Evolutionary conservation across 2,888 invertebrate species (phyloP), one percentile per base, ranked within the genome.

Genomic region (Blomia tropicalis): DNA sequence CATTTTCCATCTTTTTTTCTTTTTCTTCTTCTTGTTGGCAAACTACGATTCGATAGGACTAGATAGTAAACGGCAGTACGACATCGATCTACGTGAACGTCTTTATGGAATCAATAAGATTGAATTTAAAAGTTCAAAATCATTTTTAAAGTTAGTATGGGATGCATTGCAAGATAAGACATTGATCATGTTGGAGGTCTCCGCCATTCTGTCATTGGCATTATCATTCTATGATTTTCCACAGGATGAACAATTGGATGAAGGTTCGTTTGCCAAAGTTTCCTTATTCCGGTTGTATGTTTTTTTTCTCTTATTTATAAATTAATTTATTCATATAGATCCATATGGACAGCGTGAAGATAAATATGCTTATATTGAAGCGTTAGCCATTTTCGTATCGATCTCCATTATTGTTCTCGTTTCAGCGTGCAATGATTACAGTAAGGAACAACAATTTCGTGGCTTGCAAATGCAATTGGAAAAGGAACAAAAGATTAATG

Each of bases 101-200:
- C 7, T 89, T 74, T 98, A 92, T 80, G 95, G 96, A 76, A 90
- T 92, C 73, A 98, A 98, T 79, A 82, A 87, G 75, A 98, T 98
- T 80, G 96, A 96, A 76, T 96, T 96, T 71, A 95, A 95, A 79
- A 92, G 96, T 73, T 92, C 96, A 72, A 98, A 98, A 82, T 90
- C 93, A 71, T 98, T 98, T 83, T 81, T 95, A 72, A 87, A 87
- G 75, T 81, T 98, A 78, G 92, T 95, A 72, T 96, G 95, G 93
- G 98, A 98, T 80, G 98, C 98, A 70, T 80, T 98, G 75, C 96
- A 96, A 80, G 96, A 98, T 79, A 90, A 95, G 71, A 98, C 96
- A 71, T 85, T 98, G 73, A 93, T 98, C 77, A 96, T 98, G 78
- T 82, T 98, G 76, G 87, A 95, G 80, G 87, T 96, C 77, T 93